A percentile compares a stretch with the other conserved stretches of the same genome.
phyloP scores from a whole-genome alignment of 2,113 vertebrate genomes.

The Neotoma lepida region DNA sequence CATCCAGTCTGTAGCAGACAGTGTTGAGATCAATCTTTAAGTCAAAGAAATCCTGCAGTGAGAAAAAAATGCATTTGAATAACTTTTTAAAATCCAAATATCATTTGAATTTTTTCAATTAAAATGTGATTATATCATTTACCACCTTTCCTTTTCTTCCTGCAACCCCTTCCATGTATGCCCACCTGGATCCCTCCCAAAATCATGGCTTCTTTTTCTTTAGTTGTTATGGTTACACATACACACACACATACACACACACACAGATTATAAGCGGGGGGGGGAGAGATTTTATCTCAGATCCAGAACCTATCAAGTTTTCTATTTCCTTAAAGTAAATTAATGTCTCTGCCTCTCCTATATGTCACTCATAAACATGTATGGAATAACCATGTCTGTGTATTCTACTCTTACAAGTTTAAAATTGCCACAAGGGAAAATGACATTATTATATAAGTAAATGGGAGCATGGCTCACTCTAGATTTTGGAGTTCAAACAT shows the following conservation, averaged over 20 bases:
- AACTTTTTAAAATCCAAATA: not conserved
- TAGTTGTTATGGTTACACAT: not conserved
- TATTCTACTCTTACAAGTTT: not conserved
- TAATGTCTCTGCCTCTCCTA: not conserved
- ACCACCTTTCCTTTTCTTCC: not conserved
- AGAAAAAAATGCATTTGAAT: not conserved
- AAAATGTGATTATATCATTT: not conserved
- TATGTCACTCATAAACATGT: not conserved
- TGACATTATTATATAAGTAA: not conserved
- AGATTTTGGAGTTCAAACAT: not conserved
- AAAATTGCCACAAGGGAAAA: not conserved
- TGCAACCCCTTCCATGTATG: not conserved
- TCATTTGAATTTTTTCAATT: not conserved
- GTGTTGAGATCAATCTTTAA: not conserved
- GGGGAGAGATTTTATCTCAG: not conserved
- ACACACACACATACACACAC: not conserved
- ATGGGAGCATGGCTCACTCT: not conserved
- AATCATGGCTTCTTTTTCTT: not conserved
- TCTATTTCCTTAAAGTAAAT: not conserved
- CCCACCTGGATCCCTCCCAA: not conserved
- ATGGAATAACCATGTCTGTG: not conserved
- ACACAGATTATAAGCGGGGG: not conserved
- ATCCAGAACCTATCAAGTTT: not conserved
- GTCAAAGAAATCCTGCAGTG: not conserved
- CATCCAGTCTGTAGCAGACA: not conserved